Evolutionary conservation across 2,888 invertebrate genomes (phyloP), one percentile per base, ranked within the genome.

Genomic region (Drosophila percnosoma): DNA sequence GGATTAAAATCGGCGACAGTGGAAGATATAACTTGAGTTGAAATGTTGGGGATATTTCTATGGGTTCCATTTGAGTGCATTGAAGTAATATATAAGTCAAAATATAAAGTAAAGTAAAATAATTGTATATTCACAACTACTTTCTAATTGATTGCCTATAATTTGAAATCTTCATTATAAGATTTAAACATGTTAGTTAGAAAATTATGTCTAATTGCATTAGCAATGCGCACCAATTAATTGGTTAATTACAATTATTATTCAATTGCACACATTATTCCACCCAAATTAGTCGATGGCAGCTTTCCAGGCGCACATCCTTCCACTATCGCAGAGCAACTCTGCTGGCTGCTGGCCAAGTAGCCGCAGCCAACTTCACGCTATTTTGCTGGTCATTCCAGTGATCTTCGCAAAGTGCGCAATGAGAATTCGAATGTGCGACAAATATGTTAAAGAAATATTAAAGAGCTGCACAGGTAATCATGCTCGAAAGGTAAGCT

Each of bases 341-440:
- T 18, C 45, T 58, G 62, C 29, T n/a, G 15, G 11, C 58, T 6
- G 27, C n/a, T 8, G 8, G n/a, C 51, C 15, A 24, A 34, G 15
- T 24, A 42, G 33, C 42, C 42, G 53, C 53, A 24, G n/a, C 51
- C 34, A 24, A 49, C 49, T 49, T 63, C 48, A 49, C 29, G 58
- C 13, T 34, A 5, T 13, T 34, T 13, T 3, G 5, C n/a, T 11
- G 0, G 4, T 34, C 13, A 13, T n/a, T 31, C 31, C 31, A 51
- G 51, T 31, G 49, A 51, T 51, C 49, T 29, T n/a, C 4, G 31
- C 49, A 31, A 51, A 8, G 33, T 33, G 40, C 40, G 0, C 40
- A n/a, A n/a, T 7, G 8, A 11, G 42, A 42, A 42, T 8, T n/a
- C 21, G 21, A 21, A 4, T 21, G 10, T 40, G n/a, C n/a, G 18